Evolutionary conservation across 2,888 invertebrate species (phyloP), one percentile per base, ranked within the genome.

Genomic region (Plebejus argus): DNA sequence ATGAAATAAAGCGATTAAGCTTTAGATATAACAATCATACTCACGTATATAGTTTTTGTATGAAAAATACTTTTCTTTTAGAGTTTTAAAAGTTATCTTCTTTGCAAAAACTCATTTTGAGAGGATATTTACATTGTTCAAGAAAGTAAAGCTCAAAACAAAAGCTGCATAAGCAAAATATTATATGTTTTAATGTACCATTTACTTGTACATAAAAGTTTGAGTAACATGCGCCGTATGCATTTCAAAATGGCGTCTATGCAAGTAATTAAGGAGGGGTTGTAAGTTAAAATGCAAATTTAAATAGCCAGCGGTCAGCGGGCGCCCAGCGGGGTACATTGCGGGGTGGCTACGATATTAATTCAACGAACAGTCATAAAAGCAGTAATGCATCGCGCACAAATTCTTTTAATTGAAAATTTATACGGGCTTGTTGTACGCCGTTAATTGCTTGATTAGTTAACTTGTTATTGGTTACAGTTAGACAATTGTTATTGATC

Each of bases 271-370:
- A 82, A 80, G 81, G 82, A 80, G 80, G 81, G 85, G 85, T 86
- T 88, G 87, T 72, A 88, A 89, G 88, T 88, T 84, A 89, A 89
- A 90, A 93, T 92, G 93, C 92, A 93, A 93, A 93, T 93, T 91
- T 90, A 90, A 91, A 92, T 88, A 87, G 88, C 87, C 85, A 84
- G 83, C 85, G 88, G 87, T 77, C 88, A 86, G 83, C 87, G 85
- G 87, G 88, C 88, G 88, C 85, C 87, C 89, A 84, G 86, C 89
- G 78, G 88, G 79, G 88, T 88, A 89, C 87, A 89, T 92, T 92
- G 92, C 90, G 82, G 80, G 80, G 83, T 83, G 28, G 66, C 90
- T 85, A 91, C 90, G 90, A 91, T 91, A 93, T 93, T 93, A 93
- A 93, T 92, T 90, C 89, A 90, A 92, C 88, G 88, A 88, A 84